Conservation (phyloP, 2,797 vertebrate species). For the Coregonus suidteri region DNA sequence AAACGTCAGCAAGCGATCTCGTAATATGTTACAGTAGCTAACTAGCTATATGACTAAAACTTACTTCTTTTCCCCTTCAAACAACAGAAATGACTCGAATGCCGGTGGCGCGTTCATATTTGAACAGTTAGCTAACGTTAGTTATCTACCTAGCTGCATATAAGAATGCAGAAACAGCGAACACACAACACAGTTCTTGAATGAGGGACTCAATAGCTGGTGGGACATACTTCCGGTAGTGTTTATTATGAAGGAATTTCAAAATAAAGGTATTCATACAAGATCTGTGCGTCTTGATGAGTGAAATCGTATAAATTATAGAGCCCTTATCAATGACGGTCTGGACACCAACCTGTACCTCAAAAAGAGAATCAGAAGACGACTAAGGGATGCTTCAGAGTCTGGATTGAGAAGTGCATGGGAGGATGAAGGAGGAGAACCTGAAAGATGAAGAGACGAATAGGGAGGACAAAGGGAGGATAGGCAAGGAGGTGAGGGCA, state of each 20-base stretch:
- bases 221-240: neutral
- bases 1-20: neutral
- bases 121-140: neutral
- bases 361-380: too few species aligned
- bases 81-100: constrained; percentile 94
- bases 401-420: too few species aligned
- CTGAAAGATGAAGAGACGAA: too few species aligned
- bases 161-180: neutral
- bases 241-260: neutral
- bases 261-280: constrained; percentile 1
- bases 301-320: too few species aligned
- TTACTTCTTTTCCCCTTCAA: constrained; percentile 92
- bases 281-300: neutral
- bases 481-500: too few species aligned
- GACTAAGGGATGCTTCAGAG: neutral
- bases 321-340: too few species aligned
- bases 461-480: too few species aligned
- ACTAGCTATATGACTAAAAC: neutral
- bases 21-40: neutral
- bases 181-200: too few species aligned
- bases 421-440: too few species aligned
- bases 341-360: too few species aligned
- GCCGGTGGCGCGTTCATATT: constrained; percentile 95
- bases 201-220: neutral
- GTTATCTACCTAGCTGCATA: too few species aligned